Evolutionary conservation across 1,140 invertebrate genomes (phyloP).

Genomic region (Ectropis grisescens): DNA sequence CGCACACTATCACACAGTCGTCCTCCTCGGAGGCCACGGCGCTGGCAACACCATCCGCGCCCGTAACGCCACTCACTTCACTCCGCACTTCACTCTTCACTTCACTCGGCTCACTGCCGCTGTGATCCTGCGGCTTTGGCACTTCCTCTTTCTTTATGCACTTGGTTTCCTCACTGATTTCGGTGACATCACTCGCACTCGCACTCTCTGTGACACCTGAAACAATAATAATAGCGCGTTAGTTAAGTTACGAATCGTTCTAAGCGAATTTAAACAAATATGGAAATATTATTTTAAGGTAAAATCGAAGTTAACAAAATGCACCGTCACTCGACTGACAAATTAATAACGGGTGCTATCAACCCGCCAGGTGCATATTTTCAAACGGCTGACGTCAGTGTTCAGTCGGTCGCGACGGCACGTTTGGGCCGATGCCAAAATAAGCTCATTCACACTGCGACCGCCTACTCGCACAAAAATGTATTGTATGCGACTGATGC

Average conservation of each 20-base stretch:
- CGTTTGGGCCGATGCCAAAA: conserved; percentile 51
- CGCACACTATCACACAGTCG: conserved; percentile 71
- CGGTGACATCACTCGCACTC: conserved; percentile 53
- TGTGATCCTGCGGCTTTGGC: conserved; percentile 26
- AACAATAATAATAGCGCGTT: conserved; percentile 45
- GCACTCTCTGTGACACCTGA: conserved; percentile 49
- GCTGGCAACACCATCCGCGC: conserved; percentile 61
- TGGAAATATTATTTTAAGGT: too few species aligned
- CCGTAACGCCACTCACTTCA: conserved; percentile 51
- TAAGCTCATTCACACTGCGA: conserved; percentile 58
- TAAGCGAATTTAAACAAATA: too few species aligned
- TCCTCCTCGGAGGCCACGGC: conserved; percentile 71
- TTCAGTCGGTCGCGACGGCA: conserved; percentile 18
- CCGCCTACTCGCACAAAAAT: conserved; percentile 35
- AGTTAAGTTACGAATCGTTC: too few species aligned
- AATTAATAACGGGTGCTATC: too few species aligned
- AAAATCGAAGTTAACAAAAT: too few species aligned
- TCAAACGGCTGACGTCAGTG: conserved; percentile 37
- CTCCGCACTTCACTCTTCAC: conserved; percentile 43
- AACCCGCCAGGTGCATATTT: conserved; percentile 21
- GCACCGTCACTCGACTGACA: too few species aligned
- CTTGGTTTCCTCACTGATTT: conserved; percentile 50
- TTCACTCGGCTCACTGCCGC: conserved; percentile 22
- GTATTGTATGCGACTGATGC: conserved; percentile 6
- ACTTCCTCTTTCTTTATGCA: conserved; percentile 43